Conservation (phyloP, 2,113 vertebrate species). For the Donacobius atricapilla region DNA sequence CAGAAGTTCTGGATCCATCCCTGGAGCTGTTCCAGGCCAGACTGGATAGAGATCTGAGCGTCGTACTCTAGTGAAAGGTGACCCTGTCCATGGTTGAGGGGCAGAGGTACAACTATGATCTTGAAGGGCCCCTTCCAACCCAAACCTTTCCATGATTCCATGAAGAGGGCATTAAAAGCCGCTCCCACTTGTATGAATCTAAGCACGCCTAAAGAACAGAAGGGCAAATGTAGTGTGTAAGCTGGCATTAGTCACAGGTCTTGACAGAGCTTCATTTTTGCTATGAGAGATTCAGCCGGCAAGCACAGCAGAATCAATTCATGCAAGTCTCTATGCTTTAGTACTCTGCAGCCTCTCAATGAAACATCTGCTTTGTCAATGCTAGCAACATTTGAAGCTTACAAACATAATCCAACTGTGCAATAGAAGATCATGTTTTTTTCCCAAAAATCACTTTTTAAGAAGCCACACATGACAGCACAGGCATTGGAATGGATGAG, state of each 20-base stretch:
- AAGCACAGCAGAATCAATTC: not conserved
- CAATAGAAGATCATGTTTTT: rapidly evolving
- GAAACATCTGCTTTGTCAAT: not conserved
- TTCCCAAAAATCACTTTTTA: not conserved
- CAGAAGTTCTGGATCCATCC: rapidly evolving
- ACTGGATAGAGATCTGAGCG: not conserved
- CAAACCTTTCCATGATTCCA: not conserved
- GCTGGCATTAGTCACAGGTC: not conserved
- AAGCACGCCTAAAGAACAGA: not conserved
- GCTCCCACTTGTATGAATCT: not conserved
- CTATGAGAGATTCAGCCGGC: not conserved
- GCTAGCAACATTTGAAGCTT: not conserved
- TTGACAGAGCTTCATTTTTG: not conserved
- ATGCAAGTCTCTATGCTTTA: not conserved
- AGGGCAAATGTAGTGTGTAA: not conserved
- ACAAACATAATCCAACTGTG: not conserved
- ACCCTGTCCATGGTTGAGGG: rapidly evolving
- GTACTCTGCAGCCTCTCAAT: not conserved
- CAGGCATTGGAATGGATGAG: not conserved
- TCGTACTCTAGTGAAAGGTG: rapidly evolving
- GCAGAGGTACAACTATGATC: rapidly evolving
- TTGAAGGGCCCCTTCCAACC: not conserved
- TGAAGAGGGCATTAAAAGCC: not conserved
- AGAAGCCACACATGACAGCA: not conserved
- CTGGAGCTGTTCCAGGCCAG: not conserved